Percentiles rank a stretch among this genome's conserved stretches.
These are phyloP conservation scores for Rhyacophila evoluta DNA, from an alignment of 2,888 invertebrate genomes.

Conservation along the genomic window DNA sequence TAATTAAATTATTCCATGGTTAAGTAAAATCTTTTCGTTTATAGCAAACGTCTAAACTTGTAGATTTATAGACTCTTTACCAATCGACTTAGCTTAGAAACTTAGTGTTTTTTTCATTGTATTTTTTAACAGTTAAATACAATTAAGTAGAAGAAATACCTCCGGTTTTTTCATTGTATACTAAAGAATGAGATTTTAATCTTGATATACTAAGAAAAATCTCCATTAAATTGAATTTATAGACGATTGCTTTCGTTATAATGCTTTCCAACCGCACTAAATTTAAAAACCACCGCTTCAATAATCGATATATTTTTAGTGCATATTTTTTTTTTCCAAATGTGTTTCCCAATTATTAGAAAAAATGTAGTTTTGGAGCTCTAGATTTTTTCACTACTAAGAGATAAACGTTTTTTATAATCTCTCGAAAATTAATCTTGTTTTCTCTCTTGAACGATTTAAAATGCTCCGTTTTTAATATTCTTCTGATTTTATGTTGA, in stretches of 20 bases:
- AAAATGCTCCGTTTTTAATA: slow-evolving; percentile 19
- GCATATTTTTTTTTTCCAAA: background rate
- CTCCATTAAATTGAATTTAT: too few species aligned
- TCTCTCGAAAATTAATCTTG: slow-evolving; percentile 38
- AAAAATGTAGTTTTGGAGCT: background rate
- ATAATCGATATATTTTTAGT: background rate
- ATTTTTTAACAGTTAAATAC: too few species aligned
- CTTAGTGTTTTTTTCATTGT: too few species aligned
- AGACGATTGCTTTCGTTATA: background rate
- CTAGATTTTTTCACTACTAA: background rate
- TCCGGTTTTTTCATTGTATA: too few species aligned
- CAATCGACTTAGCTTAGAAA: too few species aligned
- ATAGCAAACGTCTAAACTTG: too few species aligned
- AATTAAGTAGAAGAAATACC: too few species aligned
- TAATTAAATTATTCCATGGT: too few species aligned
- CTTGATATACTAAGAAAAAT: too few species aligned
- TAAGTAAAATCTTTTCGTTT: too few species aligned
- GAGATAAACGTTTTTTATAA: slow-evolving; percentile 32
- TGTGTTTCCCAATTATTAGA: background rate
- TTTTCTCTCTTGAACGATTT: background rate
- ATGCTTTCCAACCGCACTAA: background rate
- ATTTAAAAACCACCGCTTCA: background rate
- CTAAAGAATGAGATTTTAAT: too few species aligned
- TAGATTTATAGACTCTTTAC: too few species aligned
- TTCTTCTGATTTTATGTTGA: background rate